Evolutionary conservation across 2,888 invertebrate genomes (phyloP).

Genomic region (Agonopterix alstromeriana): DNA sequence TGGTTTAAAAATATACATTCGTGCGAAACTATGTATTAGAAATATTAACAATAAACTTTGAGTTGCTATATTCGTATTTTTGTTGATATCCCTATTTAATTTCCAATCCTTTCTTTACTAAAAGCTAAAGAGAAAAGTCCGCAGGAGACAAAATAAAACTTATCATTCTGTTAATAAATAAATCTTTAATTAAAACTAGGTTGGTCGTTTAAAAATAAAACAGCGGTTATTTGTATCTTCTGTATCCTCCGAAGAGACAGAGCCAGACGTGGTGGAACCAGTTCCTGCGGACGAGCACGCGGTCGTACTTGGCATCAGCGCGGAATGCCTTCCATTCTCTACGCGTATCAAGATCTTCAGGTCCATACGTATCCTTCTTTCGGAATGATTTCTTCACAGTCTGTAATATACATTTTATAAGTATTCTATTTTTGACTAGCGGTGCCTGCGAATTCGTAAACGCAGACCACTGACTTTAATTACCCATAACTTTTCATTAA

Average conservation of each 20-base stretch:
- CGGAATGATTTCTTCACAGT: conserved; percentile 31
- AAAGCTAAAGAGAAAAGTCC: too few species aligned
- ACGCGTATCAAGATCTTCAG: conserved; percentile 64
- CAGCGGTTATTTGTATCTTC: conserved; percentile 14
- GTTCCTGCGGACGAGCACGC: conserved; percentile 41
- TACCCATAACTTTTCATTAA: too few species aligned
- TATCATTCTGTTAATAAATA: not conserved
- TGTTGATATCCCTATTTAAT: conserved; percentile 5
- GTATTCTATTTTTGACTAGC: too few species aligned
- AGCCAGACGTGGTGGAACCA: conserved; percentile 53
- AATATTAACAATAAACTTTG: not conserved
- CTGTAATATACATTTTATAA: not conserved
- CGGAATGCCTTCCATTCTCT: conserved; percentile 79
- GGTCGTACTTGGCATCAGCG: conserved; percentile 52
- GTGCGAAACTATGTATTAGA: not conserved
- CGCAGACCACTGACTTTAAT: too few species aligned
- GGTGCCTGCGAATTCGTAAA: too few species aligned
- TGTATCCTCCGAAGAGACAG: conserved; percentile 51
- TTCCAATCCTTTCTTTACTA: not conserved
- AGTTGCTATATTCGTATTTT: not conserved
- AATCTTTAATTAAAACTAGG: not conserved
- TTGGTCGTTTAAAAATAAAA: not conserved
- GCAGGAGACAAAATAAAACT: too few species aligned
- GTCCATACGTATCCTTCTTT: conserved; percentile 64
- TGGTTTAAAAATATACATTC: not conserved